Base-by-base conservation (phyloP, 2,888 invertebrate genomes). In the Polydrusus tereticollis region DNA sequence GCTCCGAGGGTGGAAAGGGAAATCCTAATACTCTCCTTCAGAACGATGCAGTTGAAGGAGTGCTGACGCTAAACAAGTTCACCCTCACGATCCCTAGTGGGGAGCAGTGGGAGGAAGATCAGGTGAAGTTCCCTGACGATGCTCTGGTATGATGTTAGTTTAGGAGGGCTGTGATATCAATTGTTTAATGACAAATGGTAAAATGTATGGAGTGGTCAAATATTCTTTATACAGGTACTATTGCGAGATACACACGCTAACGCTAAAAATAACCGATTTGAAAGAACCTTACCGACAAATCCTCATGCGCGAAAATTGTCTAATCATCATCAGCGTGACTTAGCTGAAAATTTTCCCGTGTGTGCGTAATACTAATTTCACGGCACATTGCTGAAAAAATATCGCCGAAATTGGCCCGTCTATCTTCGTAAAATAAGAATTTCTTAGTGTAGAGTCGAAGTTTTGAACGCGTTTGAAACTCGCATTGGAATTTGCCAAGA, bases 341-440 rank as follows among this genome's bases (percentile, higher is more conserved):
- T 47, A 43, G 50, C 70, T 64, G 47, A 16, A 67, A 66, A 38
- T 58, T 36, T 59, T 43, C 70, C 29, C 66, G 66, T 71, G 65
- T 74, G 58, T 74, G 72, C 74, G 74, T 74, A 74, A 71, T 74
- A 72, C 77, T 80, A 80, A 80, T 80, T 80, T 80, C 79, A 80
- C 79, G 79, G 70, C 78, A 74, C 76, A 76, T 79, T 79, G 78
- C 68, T 52, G 65, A 75, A 78, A 79, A 80, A 79, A 79, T 71
- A 60, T 41, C 55, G 57, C 73, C 73, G 66, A 69, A 73, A 73
- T 69, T 69, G 69, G 45, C 66, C 73, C 66, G 69, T 73, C 73
- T 65, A 70, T 73, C 69, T 66, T 62, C 60, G 43, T 60, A 70
- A 73, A 73, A 73, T 73, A 69, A 73, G 73, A 73, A 73, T 73